These are phyloP conservation scores for Cosmorhoe ocellata DNA, from an alignment of 2,888 invertebrate species.

Conservation along the genomic window DNA sequence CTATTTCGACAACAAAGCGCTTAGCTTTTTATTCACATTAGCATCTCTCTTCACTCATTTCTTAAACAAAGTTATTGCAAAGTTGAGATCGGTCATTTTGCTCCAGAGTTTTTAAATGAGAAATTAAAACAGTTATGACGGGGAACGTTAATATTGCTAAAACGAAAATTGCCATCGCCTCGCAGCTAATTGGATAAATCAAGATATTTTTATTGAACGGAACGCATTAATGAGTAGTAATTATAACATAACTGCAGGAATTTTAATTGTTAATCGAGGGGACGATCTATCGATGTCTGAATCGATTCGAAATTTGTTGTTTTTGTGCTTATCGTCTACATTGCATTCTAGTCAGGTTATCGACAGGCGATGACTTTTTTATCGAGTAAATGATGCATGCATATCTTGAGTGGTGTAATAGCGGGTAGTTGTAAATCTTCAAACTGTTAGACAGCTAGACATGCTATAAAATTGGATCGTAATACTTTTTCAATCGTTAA, in stretches of 20 bases:
- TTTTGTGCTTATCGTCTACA: constrained; percentile 34
- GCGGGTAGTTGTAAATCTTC: constrained; percentile 30
- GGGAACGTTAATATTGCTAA: constrained; percentile 37
- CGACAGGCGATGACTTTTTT: constrained; percentile 33
- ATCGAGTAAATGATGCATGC: constrained; percentile 29
- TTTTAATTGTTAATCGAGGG: constrained; percentile 64
- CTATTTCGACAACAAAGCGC: constrained; percentile 53
- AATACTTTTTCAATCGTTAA: constrained; percentile 37
- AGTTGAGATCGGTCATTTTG: constrained; percentile 8
- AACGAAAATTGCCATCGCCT: constrained; percentile 41
- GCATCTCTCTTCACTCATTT: neutral
- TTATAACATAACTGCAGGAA: constrained; percentile 62
- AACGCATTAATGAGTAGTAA: constrained; percentile 55
- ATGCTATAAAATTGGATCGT: constrained; percentile 24
- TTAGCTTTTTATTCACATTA: constrained; percentile 48
- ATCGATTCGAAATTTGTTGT: constrained; percentile 42
- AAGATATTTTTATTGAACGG: constrained; percentile 52
- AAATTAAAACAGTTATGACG: constrained; percentile 29
- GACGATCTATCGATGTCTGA: constrained; percentile 47
- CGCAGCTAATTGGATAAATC: constrained; percentile 47
- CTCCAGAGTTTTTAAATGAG: constrained; percentile 25
- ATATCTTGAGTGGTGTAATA: constrained; percentile 24
- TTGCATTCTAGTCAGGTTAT: constrained; percentile 25
- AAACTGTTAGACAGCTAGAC: constrained; percentile 30
- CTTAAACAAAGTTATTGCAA: constrained; percentile 1